Percentiles rank a stretch among this genome's conserved stretches.
These are phyloP conservation scores for Minunthozetes semirufus DNA, from an alignment of 2,888 invertebrate genomes.

Conservation along the genomic window DNA sequence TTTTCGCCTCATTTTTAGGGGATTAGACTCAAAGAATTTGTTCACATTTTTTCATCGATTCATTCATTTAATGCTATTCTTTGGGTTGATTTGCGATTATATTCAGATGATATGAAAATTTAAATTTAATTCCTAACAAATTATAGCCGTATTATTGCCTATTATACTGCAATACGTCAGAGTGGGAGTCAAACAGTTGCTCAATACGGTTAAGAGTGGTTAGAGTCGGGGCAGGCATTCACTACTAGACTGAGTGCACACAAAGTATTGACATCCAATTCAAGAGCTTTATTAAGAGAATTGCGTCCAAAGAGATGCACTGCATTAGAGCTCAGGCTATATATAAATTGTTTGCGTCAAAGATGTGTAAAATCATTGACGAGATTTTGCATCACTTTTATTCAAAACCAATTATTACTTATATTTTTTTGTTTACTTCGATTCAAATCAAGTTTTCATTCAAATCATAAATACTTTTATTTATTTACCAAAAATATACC, in stretches of 20 bases:
- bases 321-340: background rate
- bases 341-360: slow-evolving; percentile 6
- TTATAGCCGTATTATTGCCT: background rate
- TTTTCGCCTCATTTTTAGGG: background rate
- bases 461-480: background rate
- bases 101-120: background rate
- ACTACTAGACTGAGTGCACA: background rate
- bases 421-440: background rate
- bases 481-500: background rate
- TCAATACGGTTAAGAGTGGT: background rate
- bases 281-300: background rate
- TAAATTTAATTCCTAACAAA: background rate
- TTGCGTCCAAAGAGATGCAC: background rate
- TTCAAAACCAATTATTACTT: background rate
- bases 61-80: background rate
- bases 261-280: background rate
- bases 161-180: background rate
- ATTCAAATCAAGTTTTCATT: background rate
- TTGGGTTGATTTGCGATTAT: background rate
- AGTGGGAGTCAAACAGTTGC: background rate
- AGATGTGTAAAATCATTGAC: background rate
- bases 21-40: background rate
- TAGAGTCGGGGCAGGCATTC: slow-evolving; percentile 2
- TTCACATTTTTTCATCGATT: background rate
- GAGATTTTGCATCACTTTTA: background rate